Conservation (phyloP, 2,113 vertebrate genomes). For the Sander lucioperca region DNA sequence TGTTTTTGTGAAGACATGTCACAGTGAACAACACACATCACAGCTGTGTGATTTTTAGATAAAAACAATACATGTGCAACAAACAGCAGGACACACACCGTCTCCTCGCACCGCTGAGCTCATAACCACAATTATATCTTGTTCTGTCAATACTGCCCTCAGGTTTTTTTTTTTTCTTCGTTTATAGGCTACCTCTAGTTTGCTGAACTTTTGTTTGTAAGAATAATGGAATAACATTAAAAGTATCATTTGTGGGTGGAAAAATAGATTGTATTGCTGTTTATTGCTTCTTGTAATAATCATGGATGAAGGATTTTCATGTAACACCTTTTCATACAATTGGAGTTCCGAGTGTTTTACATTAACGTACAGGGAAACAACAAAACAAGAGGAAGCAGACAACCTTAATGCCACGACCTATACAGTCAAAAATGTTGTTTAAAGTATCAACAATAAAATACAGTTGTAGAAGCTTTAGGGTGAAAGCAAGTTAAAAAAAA, state of each 20-base stretch:
- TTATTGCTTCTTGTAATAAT: neutral
- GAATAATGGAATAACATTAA: neutral
- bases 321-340: neutral
- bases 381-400: neutral
- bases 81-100: neutral
- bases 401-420: neutral
- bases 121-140: conserved; percentile 19
- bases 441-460: neutral
- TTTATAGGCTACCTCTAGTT: neutral
- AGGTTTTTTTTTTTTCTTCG: neutral
- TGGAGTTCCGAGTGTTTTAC: too few species aligned
- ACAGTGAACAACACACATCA: conserved; percentile 8
- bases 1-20: neutral
- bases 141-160: neutral
- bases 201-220: neutral
- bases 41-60: conserved; percentile 32
- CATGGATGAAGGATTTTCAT: neutral
- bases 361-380: neutral
- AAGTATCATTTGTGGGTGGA: neutral
- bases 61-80: conserved; percentile 5
- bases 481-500: neutral
- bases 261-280: neutral
- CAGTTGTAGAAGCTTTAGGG: neutral
- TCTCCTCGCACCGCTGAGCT: conserved; percentile 26
- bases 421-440: neutral